phyloP scores from a whole-genome alignment of 2,888 invertebrate species.

The Drosophila nigritarsus region DNA sequence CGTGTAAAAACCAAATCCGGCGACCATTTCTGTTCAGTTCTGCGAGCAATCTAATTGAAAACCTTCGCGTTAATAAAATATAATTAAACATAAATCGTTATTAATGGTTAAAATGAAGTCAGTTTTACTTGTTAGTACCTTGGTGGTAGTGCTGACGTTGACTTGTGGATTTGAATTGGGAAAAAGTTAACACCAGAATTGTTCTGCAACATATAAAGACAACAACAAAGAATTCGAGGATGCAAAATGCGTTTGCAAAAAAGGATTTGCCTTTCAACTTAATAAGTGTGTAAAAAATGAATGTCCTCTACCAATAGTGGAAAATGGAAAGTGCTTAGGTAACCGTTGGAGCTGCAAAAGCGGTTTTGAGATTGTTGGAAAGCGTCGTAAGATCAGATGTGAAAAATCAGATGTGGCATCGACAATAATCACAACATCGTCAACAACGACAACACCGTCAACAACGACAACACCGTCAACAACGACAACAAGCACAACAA shows the following conservation, averaged over 20 bases:
- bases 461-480: too few relatives aligned
- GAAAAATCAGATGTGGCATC: too few relatives aligned
- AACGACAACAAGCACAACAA: too few relatives aligned
- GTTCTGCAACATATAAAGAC: accelerated
- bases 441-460: too few relatives aligned
- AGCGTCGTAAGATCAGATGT: too few relatives aligned
- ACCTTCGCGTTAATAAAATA: neutral
- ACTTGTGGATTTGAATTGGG: neutral
- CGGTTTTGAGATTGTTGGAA: neutral
- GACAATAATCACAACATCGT: too few relatives aligned
- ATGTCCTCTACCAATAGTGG: accelerated
- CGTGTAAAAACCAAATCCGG: constrained; percentile 6
- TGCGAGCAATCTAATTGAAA: neutral
- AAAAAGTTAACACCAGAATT: neutral
- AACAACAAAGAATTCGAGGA: accelerated
- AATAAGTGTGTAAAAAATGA: too few relatives aligned
- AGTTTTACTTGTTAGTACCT: neutral
- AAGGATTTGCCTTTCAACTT: too few relatives aligned
- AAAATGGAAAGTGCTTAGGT: neutral
- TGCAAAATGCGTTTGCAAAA: neutral
- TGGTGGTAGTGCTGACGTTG: neutral
- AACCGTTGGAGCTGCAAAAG: neutral
- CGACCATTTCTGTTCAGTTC: constrained; percentile 5
- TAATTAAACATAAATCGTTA: neutral
- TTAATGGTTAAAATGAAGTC: neutral